A percentile compares a stretch with the other conserved stretches of the same genome.
Evolutionary conservation across 2,113 vertebrate species (phyloP).

Genomic region (Gnathochromis pfefferi): DNA sequence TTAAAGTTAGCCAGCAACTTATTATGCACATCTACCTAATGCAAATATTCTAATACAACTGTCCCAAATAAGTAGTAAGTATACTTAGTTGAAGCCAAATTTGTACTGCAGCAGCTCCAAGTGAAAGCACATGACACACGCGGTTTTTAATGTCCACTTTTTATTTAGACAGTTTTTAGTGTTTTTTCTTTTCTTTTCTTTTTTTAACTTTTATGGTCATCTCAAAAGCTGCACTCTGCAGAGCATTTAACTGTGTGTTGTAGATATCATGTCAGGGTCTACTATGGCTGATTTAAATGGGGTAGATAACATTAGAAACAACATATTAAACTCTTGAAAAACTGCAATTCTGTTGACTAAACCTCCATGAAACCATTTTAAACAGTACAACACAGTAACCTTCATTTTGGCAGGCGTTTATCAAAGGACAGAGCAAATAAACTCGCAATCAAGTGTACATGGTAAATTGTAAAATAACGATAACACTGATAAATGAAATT

Average conservation of each 20-base stretch:
- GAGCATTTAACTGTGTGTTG: neutral
- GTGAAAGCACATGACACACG: neutral
- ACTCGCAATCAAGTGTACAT: neutral
- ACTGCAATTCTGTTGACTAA: neutral
- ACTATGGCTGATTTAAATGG: neutral
- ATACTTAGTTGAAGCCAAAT: neutral
- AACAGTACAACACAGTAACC: neutral
- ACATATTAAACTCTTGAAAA: neutral
- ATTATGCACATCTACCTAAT: neutral
- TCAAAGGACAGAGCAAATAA: neutral
- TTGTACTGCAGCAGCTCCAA: neutral
- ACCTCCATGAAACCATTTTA: neutral
- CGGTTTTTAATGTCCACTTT: neutral
- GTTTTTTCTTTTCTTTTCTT: neutral
- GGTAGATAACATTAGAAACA: neutral
- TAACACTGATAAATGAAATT: neutral
- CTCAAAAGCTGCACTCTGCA: neutral
- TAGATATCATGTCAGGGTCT: neutral
- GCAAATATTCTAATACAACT: neutral
- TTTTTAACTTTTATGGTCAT: neutral
- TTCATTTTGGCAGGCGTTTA: neutral
- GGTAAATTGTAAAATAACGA: neutral
- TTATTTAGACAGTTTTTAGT: neutral
- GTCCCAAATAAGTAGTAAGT: neutral
- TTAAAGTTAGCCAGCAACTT: neutral